These are phyloP conservation scores for Plebejus melissa DNA, from an alignment of 2,888 invertebrate genomes.

Conservation along the genomic window DNA sequence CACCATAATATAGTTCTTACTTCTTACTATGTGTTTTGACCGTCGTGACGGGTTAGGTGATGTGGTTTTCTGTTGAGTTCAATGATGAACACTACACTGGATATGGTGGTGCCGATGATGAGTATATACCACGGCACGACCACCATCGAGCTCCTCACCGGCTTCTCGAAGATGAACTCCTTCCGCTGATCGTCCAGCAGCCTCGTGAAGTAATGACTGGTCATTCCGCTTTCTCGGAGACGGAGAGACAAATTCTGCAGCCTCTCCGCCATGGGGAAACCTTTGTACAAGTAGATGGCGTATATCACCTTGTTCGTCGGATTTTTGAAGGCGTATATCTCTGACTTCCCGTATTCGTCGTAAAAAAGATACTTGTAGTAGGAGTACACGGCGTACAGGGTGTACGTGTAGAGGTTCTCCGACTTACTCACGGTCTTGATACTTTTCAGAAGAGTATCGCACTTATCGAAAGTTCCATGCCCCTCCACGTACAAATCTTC, in stretches of 20 bases:
- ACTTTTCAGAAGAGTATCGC: conserved; percentile 41
- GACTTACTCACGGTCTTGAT: conserved; percentile 45
- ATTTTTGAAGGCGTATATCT: conserved; percentile 39
- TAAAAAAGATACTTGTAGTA: conserved; percentile 44
- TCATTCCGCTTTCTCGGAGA: conserved; percentile 48
- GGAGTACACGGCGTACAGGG: conserved; percentile 42
- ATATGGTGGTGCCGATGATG: conserved; percentile 40
- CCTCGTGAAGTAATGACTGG: conserved; percentile 30
- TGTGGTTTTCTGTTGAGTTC: conserved; percentile 32
- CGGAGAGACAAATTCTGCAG: conserved; percentile 42
- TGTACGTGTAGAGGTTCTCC: conserved; percentile 44
- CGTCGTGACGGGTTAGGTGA: neutral
- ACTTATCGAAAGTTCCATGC: conserved; percentile 32
- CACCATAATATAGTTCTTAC: no score
- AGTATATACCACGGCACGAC: conserved; percentile 48
- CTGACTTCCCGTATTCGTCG: conserved; percentile 42
- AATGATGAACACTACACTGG: conserved; percentile 40
- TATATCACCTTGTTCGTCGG: conserved; percentile 49
- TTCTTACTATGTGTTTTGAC: neutral
- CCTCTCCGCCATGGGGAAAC: conserved; percentile 48
- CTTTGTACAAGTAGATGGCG: conserved; percentile 53
- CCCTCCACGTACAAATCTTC: conserved; percentile 28
- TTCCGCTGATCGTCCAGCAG: conserved; percentile 30
- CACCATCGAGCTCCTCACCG: conserved; percentile 34
- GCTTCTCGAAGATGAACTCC: conserved; percentile 26